Base-by-base conservation (phyloP, 2,888 invertebrate species). In the Panorpa germanica region DNA sequence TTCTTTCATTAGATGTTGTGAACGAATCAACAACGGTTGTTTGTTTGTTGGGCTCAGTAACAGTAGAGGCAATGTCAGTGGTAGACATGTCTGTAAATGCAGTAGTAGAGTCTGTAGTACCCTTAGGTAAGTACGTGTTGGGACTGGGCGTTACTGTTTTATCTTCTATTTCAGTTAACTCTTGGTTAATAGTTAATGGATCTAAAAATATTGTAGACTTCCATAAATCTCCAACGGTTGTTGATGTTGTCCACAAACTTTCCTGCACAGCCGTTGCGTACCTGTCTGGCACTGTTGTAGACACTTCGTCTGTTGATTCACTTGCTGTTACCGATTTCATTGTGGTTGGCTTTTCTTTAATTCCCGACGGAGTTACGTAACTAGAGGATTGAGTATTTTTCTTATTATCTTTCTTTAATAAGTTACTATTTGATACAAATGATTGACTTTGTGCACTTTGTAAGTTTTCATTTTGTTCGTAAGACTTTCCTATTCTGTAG, bases 181-280 rank as follows among this genome's bases (percentile, higher is more conserved):
- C 71, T 34, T 75, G 70, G 43, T 81, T 81, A 10, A 80, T 63
- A 14, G 68, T 67, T 17, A 70, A 59, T 0, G 81, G 80, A 47
- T 80, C 74, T 5, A 77, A 53, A 37, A 64, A 65, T 7, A 71
- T 65, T 1, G 77, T 71, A 27, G 70, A 71, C 31, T 68, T 66
- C 72, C 71, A 73, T 26, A 68, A 55, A n/a, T n/a, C n/a, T n/a
- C n/a, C n/a, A n/a, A n/a, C n/a, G n/a, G n/a, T n/a, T n/a, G 60
- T 56, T 4, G 59, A 55, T 1, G 53, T 50, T 2, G 55, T 50
- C 61, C 60, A 61, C 3, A 59, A 59, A 36, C 53, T 47, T 35
- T 51, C 22, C 7, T 12, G 25, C 15, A 16, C 12, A 3, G 19
- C 9, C 4, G 26, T 10, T 5, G 8, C 10, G 7, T 31, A 20